phyloP scores from a whole-genome alignment of 2,888 invertebrate genomes.

The Netelia melanura region DNA sequence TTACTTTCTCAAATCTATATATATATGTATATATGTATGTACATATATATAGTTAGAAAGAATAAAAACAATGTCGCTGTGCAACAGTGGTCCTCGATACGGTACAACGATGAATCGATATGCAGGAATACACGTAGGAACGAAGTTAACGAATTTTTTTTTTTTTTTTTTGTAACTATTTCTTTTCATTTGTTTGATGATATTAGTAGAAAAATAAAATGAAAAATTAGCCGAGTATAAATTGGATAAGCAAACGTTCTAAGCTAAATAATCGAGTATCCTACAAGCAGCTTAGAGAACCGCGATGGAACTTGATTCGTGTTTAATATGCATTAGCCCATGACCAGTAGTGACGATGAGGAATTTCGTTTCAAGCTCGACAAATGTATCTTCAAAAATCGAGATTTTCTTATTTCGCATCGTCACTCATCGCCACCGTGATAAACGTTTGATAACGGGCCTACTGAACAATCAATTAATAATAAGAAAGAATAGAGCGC shows the following conservation, averaged over 20 bases:
- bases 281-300: conserved; percentile 61
- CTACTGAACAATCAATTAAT: conserved; percentile 55
- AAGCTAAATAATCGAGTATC: conserved; percentile 58
- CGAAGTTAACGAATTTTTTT: conserved; percentile 8
- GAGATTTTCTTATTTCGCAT: conserved; percentile 31
- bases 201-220: background rate
- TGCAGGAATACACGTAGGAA: conserved; percentile 60
- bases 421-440: conserved; percentile 33
- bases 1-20: conserved; percentile 21
- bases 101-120: conserved; percentile 58
- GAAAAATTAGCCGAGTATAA: conserved; percentile 45
- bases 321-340: background rate
- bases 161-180: too few relatives aligned
- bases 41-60: conserved; percentile 18
- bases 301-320: conserved; percentile 59
- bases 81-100: conserved; percentile 60
- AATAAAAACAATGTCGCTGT: conserved; percentile 48
- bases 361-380: conserved; percentile 39
- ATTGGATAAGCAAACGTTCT: conserved; percentile 59
- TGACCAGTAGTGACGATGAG: conserved; percentile 35
- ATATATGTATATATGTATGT: conserved; percentile 16
- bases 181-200: background rate
- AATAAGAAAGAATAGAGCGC: conserved; percentile 56
- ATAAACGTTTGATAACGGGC: conserved; percentile 20
- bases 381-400: background rate